Percentiles rank a stretch among this genome's conserved stretches.
These are phyloP conservation scores for Latrodectus elegans DNA, from an alignment of 2,888 invertebrate genomes.

Conservation along the genomic window DNA sequence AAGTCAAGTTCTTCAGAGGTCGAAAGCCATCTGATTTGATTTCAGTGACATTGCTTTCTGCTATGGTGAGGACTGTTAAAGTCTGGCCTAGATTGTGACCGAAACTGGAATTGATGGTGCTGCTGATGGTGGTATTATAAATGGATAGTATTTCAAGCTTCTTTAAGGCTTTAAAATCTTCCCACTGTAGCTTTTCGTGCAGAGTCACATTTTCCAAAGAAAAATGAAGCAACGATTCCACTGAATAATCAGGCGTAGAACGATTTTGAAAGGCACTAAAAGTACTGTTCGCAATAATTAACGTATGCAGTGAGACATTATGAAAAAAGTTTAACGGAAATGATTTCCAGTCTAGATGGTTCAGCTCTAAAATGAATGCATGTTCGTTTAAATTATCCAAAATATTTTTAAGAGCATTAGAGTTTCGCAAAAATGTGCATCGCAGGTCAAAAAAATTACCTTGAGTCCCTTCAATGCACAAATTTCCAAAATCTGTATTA, in stretches of 20 bases:
- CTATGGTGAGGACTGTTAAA: constrained; percentile 15
- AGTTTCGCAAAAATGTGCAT: constrained; percentile 17
- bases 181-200: constrained; percentile 2
- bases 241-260: not conserved
- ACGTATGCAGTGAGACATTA: constrained; percentile 24
- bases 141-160: constrained; percentile 23
- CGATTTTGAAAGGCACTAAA: constrained; percentile 11
- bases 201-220: constrained; percentile 48
- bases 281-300: constrained; percentile 42
- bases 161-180: constrained; percentile 19
- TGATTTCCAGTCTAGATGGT: constrained; percentile 3
- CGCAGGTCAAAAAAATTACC: constrained; percentile 19
- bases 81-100: constrained; percentile 11
- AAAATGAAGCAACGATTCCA: constrained; percentile 28
- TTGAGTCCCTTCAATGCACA: constrained; percentile 21
- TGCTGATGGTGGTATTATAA: constrained; percentile 28
- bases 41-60: constrained; percentile 21
- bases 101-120: constrained; percentile 8
- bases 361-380: constrained; percentile 21
- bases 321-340: constrained; percentile 18
- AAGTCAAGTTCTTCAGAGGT: constrained; percentile 10
- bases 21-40: constrained; percentile 28
- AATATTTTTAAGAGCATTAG: constrained; percentile 5
- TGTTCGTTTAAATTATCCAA: constrained; percentile 13
- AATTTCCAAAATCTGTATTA: constrained; percentile 14